Evolutionary conservation across 2,113 vertebrate genomes (phyloP), one percentile per base, ranked within the genome.

Genomic region (Corapipo altera): DNA sequence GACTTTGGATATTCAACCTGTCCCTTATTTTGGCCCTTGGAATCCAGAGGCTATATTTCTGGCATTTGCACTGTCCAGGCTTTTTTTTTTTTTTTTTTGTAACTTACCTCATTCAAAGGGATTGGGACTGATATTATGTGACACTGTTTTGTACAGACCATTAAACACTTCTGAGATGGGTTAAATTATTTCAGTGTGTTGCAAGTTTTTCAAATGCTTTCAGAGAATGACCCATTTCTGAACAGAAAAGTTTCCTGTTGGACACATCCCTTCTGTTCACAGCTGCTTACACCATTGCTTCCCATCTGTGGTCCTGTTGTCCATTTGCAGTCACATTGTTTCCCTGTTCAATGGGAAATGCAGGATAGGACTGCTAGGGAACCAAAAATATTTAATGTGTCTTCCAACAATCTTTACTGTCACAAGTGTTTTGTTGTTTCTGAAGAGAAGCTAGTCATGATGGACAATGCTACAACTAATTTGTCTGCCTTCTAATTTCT

Each of bases 181-280:
- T 85, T 67, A 69, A 85, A 64, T 87, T 0, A 64, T 89, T 89
- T 87, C 52, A 55, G 33, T 32, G 9, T 71, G 19, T 69, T 94
- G 35, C 59, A 83, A 67, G 51, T 22, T 81, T 91, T 94, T 89
- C 32, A 67, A 48, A 80, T 51, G 64, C 30, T 91, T 95, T 81
- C 69, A 74, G 57, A 90, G 85, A 67, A 70, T 62, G 58, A 96
- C 55, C 41, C 14, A 43, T 76, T 95, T 94, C 35, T 88, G 62
- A 89, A 27, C 13, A 72, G 71, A 88, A 88, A 61, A 57, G 3
- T 32, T 82, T 91, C 37, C 48, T 89, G 59, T 82, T 79, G 84
- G n/a, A 79, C 41, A 41, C 26, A 72, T 75, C 44, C n/a, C 49
- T 95, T 96, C 67, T 85, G n/a, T 91, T 91, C 86, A 72, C 46